phyloP scores from a whole-genome alignment of 2,113 vertebrate species.

The Aythya baeri region DNA sequence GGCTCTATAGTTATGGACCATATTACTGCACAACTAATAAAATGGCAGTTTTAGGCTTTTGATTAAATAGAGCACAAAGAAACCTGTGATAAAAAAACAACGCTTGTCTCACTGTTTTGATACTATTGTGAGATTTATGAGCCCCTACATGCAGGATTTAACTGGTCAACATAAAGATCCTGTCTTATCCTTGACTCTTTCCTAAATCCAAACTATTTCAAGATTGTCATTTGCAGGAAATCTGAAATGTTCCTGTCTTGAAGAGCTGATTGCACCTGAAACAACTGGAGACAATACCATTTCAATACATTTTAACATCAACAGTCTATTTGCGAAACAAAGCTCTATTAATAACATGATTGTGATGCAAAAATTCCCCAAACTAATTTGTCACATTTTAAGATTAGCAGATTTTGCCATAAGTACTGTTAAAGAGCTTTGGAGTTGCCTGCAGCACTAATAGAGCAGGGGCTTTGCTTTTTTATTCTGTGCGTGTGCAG shows the following conservation, averaged over 20 bases:
- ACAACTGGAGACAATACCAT: not conserved
- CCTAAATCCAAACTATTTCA: not conserved
- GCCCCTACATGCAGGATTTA: not conserved
- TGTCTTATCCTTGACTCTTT: not conserved
- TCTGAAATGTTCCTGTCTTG: not conserved
- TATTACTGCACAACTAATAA: slow-evolving; percentile 49
- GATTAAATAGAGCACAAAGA: slow-evolving; percentile 12
- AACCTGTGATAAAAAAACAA: not conserved
- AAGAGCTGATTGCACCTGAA: not conserved
- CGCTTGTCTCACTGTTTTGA: not conserved
- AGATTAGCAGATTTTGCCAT: not conserved
- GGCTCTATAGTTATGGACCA: slow-evolving; percentile 8
- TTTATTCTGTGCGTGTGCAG: not conserved
- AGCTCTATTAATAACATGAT: not conserved
- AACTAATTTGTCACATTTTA: not conserved
- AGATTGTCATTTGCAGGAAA: not conserved
- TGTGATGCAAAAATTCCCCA: not conserved
- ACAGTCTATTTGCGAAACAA: not conserved
- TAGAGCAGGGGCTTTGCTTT: not conserved
- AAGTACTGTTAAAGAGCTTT: not conserved
- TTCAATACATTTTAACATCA: not conserved
- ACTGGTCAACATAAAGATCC: not conserved
- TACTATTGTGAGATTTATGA: not conserved
- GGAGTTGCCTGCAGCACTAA: not conserved
- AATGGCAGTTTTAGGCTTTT: slow-evolving; percentile 2